Evolutionary conservation across 2,888 invertebrate species (phyloP).

Genomic region (Pristionchus fissidentatus): DNA sequence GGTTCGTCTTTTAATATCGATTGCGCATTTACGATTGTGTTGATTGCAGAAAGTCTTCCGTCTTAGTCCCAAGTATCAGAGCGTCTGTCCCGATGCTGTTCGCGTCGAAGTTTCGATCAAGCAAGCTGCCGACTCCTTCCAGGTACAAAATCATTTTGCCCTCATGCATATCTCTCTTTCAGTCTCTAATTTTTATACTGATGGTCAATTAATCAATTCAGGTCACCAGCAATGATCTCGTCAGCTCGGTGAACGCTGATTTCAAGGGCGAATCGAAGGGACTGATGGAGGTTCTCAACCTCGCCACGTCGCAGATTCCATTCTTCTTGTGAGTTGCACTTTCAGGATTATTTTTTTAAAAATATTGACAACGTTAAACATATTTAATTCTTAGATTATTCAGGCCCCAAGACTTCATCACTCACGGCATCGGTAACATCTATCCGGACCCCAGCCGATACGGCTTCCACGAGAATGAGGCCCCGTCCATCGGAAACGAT

Average conservation of each 20-base stretch:
- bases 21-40: neutral
- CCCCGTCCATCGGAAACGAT: constrained; percentile 19
- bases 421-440: constrained; percentile 44
- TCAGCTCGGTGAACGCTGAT: constrained; percentile 21
- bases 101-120: constrained; percentile 35
- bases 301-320: constrained; percentile 29
- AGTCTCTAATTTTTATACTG: no score
- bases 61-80: neutral
- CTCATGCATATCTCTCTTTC: no score
- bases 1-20: neutral
- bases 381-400: neutral
- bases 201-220: neutral
- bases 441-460: neutral
- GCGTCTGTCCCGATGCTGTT: constrained; percentile 10
- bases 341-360: neutral
- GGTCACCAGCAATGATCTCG: constrained; percentile 28
- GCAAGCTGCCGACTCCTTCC: constrained; percentile 14
- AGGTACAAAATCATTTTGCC: no score
- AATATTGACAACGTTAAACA: no score
- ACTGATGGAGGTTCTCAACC: constrained; percentile 47
- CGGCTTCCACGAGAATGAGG: neutral
- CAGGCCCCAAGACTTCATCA: constrained; percentile 16
- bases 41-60: neutral
- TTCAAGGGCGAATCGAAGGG: constrained; percentile 8
- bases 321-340: constrained; percentile 37